Percentiles rank a stretch among this genome's conserved stretches.
phyloP scores from a whole-genome alignment of 2,888 invertebrate species.

The Atrina japonica region DNA sequence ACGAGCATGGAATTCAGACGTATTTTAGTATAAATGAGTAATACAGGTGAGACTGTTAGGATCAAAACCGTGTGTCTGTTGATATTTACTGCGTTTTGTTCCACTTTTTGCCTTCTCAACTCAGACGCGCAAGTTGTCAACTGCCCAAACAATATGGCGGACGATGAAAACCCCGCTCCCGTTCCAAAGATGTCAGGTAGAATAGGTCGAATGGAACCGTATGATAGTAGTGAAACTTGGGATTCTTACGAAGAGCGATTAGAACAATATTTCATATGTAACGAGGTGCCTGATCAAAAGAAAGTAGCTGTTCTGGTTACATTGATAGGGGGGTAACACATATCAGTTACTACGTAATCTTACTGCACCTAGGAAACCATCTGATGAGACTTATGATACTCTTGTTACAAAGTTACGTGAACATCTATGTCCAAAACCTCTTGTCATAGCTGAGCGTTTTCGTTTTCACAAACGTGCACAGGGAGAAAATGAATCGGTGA shows the following conservation, averaged over 20 bases:
- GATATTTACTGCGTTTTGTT: no score
- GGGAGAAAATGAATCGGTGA: conserved; percentile 35
- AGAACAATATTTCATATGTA: conserved; percentile 25
- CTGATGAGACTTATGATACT: conserved; percentile 15
- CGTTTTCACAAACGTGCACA: conserved; percentile 50
- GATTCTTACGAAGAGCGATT: conserved; percentile 23
- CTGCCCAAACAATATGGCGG: no score
- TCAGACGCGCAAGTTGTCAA: no score
- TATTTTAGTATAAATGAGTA: no score
- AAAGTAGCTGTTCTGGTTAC: conserved; percentile 20
- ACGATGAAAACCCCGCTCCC: no score
- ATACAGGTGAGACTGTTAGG: no score
- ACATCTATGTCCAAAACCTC: conserved; percentile 17
- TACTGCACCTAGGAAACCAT: conserved; percentile 27
- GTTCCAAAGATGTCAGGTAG: background rate
- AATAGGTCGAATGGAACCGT: conserved; percentile 28
- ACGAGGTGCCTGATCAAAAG: conserved; percentile 20
- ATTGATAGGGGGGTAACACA: conserved; percentile 27
- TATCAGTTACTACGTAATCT: conserved; percentile 15
- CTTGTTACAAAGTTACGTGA: conserved; percentile 2
- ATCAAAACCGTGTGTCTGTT: no score
- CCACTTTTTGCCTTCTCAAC: no score
- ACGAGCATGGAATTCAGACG: no score
- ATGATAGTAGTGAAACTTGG: conserved; percentile 10
- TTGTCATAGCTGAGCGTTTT: conserved; percentile 46